Evolutionary conservation across 2,113 vertebrate genomes (phyloP), one percentile per base, ranked within the genome.

Genomic region (Pelecanus crispus): DNA sequence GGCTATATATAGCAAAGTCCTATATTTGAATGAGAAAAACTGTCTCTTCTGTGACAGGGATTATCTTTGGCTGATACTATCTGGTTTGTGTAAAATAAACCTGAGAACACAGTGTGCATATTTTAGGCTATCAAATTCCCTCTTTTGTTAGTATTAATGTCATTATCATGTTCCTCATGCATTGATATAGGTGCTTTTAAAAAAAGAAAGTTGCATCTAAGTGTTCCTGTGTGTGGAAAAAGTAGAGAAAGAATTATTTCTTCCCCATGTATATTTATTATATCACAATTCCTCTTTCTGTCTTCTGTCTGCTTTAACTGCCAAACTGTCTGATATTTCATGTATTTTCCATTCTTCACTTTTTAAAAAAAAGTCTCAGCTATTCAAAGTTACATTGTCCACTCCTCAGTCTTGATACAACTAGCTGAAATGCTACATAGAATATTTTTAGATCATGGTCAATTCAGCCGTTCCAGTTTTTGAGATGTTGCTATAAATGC

Each of bases 261-360:
- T 89, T 95, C 52, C 52, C 15, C n/a, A 80, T 11, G 1, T 95
- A 19, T 81, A 95, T 97, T 95, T 95, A 94, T 83, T 86, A 84
- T 67, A 84, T 85, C 74, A 81, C 0, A 0, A 86, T 92, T 53
- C 45, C 20, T 88, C 75, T 92, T 95, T 88, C 92, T 93, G 86
- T 94, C 78, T 96, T 86, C 81, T 92, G 77, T 90, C 93, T 94
- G 61, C 89, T 96, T 95, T 92, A 91, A 90, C 81, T 93, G 93
- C 95, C 94, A 96, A 96, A 90, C 32, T 91, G 84, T 94, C 93
- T 92, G 93, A 92, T 94, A 96, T 72, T 89, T 92, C 74, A 91
- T 78, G 58, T n/a, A 84, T 91, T 97, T 97, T 97, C 93, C 92
- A 84, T 90, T 88, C 74, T 68, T 87, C 24, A 50, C 32, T 45